Base-by-base conservation (phyloP, 2,888 invertebrate genomes). In the Orthonychiurus folsomi region DNA sequence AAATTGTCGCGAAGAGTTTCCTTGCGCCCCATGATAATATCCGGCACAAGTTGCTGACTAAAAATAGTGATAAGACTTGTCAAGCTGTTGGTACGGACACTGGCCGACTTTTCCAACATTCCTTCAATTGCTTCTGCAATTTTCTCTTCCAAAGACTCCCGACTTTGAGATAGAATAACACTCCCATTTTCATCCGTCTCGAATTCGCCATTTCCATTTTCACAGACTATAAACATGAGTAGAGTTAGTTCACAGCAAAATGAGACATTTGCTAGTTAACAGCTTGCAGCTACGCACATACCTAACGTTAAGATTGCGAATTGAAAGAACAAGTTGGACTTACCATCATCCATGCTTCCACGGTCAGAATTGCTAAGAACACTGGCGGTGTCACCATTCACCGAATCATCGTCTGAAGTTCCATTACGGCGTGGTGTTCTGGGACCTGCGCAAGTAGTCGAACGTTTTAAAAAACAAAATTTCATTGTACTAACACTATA, bases 41-140 rank as follows among this genome's bases (percentile, higher is more conserved):
- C 72, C 2, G 72, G 72, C 20, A 66, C 52, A 64, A 69, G 71
- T 37, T 71, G 66, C 26, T 69, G 66, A 59, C 70, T 69, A 25
- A 72, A 57, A 9, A 66, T 52, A 25, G 55, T 67, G 2, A 63
- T 57, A 54, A 72, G 62, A 18, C 68, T 63, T 9, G 59, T 59
- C 15, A 71, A 56, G 48, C 68, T 64, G 47, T 64, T 60, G 86
- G 18, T 81, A 27, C 65, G 58, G 24, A 59, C 28, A 55, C 50
- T 89, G 12, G 87, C 86, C 67, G 92, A 89, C 74, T 94, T 92
- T 70, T 93, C 89, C n/a, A 86, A 84, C 50, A 93, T 81, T 25
- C 87, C 88, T 75, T 97, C 96, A 59, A 96, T 84, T 1, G 87
- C 84, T 75, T 93, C 92, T 28, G 85, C 81, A 27, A 96, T 81